phyloP scores from a whole-genome alignment of 23 tunicate genomes.

The Halocynthia aurantium region DNA sequence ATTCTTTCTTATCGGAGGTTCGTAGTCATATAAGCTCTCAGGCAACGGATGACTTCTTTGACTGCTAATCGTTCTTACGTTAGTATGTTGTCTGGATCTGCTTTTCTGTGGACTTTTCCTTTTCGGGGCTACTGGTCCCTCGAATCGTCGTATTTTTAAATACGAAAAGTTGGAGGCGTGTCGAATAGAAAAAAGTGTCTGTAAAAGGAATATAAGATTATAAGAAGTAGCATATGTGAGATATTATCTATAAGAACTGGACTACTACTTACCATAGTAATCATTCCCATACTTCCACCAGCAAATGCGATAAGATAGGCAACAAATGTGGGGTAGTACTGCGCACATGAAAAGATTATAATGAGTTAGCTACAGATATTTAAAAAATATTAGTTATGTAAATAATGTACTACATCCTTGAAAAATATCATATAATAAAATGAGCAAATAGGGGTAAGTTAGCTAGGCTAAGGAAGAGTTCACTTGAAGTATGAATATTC shows the following conservation, averaged over 20 bases:
- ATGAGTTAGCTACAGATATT: background rate
- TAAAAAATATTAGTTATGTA: background rate
- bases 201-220: background rate
- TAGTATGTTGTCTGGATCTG: background rate
- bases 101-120: background rate
- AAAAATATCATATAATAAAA: too few relatives aligned
- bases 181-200: slow-evolving; percentile 62
- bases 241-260: background rate
- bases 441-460: too few relatives aligned
- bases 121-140: slow-evolving; percentile 22
- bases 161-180: slow-evolving; percentile 64
- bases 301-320: slow-evolving; percentile 49
- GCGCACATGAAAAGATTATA: slow-evolving; percentile 12
- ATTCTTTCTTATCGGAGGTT: background rate
- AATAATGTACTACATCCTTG: too few relatives aligned
- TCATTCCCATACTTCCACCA: slow-evolving; percentile 59
- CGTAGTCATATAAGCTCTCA: background rate
- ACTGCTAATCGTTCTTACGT: background rate
- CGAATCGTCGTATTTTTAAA: slow-evolving; percentile 75
- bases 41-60: background rate
- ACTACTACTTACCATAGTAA: slow-evolving; percentile 53
- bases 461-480: too few relatives aligned
- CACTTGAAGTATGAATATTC: too few relatives aligned
- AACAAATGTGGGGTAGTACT: slow-evolving; percentile 65
- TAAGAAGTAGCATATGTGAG: background rate